phyloP scores from a whole-genome alignment of 2,113 vertebrate species.

The Leuciscus idus region DNA sequence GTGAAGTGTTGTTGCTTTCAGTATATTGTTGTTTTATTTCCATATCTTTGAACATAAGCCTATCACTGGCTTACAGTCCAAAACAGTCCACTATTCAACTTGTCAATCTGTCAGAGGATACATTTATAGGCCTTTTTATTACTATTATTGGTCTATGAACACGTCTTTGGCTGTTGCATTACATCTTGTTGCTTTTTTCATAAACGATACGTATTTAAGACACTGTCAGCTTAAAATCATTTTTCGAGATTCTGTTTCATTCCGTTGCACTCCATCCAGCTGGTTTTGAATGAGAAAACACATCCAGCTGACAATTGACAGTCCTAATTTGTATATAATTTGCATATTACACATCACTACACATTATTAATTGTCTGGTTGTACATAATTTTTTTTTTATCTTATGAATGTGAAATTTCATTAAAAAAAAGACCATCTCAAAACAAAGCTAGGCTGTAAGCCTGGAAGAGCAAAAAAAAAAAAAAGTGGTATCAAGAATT shows the following conservation, averaged over 20 bases:
- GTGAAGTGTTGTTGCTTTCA: not conserved
- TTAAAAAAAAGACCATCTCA: slow-evolving; percentile 4
- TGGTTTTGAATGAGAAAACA: slow-evolving; percentile 26
- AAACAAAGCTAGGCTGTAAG: slow-evolving; percentile 4
- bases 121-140: not conserved
- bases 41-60: not conserved
- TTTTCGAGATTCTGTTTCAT: slow-evolving; percentile 2
- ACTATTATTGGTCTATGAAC: not conserved
- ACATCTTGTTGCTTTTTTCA: slow-evolving; percentile 14
- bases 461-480: not conserved
- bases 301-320: slow-evolving; percentile 13
- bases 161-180: not conserved
- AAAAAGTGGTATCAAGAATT: not conserved
- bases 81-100: not conserved
- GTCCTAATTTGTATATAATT: slow-evolving; percentile 20
- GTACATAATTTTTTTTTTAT: not conserved
- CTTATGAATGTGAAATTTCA: slow-evolving; percentile 4
- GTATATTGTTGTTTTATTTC: not conserved
- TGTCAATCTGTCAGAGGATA: not conserved
- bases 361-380: slow-evolving; percentile 30
- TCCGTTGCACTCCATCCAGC: slow-evolving; percentile 13
- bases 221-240: not conserved
- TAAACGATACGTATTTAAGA: not conserved
- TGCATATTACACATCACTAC: slow-evolving; percentile 24
- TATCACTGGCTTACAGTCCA: not conserved